Conservation (phyloP, 2,888 invertebrate genomes). For the Caenorhabditis plicata region DNA sequence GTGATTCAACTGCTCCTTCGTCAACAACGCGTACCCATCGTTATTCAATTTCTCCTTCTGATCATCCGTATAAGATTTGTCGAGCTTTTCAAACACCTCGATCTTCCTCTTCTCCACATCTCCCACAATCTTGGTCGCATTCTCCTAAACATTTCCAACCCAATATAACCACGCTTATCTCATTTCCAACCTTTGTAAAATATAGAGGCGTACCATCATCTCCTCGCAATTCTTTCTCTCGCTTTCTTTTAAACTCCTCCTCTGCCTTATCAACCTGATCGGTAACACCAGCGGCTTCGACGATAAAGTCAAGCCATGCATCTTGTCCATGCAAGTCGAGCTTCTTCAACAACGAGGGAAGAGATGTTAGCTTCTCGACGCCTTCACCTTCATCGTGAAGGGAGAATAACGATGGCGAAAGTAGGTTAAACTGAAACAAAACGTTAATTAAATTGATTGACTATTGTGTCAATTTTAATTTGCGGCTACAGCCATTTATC, state of each 20-base stretch:
- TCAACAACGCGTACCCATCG: slow-evolving; percentile 53
- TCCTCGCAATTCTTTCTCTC: slow-evolving; percentile 32
- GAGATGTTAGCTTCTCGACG: slow-evolving; percentile 51
- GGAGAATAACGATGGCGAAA: slow-evolving; percentile 62
- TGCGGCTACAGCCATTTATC: too few species aligned
- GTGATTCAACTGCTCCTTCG: slow-evolving; percentile 48
- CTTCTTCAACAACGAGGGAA: slow-evolving; percentile 53
- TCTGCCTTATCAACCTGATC: slow-evolving; percentile 35
- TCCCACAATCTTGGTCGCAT: slow-evolving; percentile 40
- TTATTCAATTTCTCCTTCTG: slow-evolving; percentile 54
- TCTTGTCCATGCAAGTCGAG: slow-evolving; percentile 54
- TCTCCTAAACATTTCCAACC: slow-evolving; percentile 9
- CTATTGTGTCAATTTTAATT: too few species aligned
- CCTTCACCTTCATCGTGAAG: slow-evolving; percentile 59
- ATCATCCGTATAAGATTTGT: slow-evolving; percentile 50
- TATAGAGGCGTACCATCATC: slow-evolving; percentile 38
- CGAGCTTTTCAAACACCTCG: slow-evolving; percentile 56
- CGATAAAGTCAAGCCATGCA: slow-evolving; percentile 62
- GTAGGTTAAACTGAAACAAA: slow-evolving; percentile 41
- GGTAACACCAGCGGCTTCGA: slow-evolving; percentile 57
- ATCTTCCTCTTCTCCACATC: slow-evolving; percentile 52
- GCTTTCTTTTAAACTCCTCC: slow-evolving; percentile 13
- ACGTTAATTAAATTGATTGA: not conserved
- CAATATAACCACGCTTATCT: not conserved
- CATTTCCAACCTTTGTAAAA: slow-evolving; percentile 26